Conservation (phyloP, 2,797 vertebrate genomes). For the Macropodus opercularis region DNA sequence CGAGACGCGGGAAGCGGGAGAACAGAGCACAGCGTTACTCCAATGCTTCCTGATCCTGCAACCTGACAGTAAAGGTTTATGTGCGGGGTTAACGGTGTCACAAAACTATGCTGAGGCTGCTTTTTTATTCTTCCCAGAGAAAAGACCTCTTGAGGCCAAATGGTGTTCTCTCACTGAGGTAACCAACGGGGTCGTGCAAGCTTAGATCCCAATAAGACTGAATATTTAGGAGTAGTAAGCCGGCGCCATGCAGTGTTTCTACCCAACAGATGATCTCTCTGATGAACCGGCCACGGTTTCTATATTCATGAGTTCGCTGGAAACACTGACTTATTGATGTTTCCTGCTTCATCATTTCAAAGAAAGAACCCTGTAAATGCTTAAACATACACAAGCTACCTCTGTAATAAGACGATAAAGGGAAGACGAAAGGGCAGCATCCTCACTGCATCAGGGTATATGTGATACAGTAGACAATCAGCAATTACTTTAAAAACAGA, state of each 20-base stretch:
- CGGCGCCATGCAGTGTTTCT: too few species aligned
- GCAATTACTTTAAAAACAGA: too few species aligned
- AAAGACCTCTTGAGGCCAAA: background rate
- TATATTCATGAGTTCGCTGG: background rate
- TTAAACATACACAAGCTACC: background rate
- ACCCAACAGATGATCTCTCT: too few species aligned
- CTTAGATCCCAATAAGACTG: background rate
- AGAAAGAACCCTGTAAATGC: too few species aligned
- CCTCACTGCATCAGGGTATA: background rate
- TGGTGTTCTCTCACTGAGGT: background rate
- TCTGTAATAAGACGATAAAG: background rate
- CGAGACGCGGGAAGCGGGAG: conserved; percentile 11
- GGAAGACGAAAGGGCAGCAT: background rate
- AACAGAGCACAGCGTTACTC: conserved; percentile 13
- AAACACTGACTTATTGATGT: background rate
- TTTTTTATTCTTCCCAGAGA: background rate
- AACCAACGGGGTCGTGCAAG: background rate
- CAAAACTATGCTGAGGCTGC: conserved; percentile 16
- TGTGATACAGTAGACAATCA: background rate
- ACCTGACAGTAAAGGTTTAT: conserved; percentile 40
- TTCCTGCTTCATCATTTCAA: background rate
- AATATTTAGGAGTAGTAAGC: background rate
- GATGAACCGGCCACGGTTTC: too few species aligned
- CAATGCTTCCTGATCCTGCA: conserved; percentile 15
- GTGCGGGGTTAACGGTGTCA: conserved; percentile 21